phyloP scores from a whole-genome alignment of 2,888 invertebrate species.

The Lochmaea capreae region DNA sequence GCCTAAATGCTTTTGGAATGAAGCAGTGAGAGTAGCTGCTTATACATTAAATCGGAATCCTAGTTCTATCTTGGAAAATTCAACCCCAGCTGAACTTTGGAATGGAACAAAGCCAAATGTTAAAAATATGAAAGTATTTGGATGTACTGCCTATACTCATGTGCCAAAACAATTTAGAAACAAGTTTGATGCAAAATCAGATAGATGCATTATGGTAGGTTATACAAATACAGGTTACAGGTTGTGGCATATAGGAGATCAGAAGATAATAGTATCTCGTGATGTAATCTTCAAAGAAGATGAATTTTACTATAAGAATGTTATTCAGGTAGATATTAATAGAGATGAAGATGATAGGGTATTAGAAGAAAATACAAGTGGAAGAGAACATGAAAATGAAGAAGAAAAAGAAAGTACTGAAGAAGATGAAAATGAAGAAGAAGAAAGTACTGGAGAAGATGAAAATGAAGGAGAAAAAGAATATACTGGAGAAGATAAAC shows the following conservation, averaged over 20 bases:
- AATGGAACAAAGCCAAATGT: constrained; percentile 7
- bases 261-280: not conserved
- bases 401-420: not conserved
- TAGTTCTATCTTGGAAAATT: not conserved
- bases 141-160: not conserved
- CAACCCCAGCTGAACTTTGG: constrained; percentile 2
- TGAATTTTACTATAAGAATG: not conserved
- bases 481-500: not conserved
- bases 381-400: not conserved
- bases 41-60: not conserved
- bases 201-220: not conserved
- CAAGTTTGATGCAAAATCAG: constrained; percentile 4
- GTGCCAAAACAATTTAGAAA: not conserved
- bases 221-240: not conserved
- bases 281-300: not conserved
- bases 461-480: not conserved
- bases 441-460: no score
- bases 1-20: no score
- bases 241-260: not conserved
- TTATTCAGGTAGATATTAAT: not conserved
- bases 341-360: not conserved
- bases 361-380: not conserved
- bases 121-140: not conserved
- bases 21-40: no score
- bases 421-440: no score